These are phyloP conservation scores for Crocallis elinguaria DNA, from an alignment of 2,888 invertebrate species.

Conservation along the genomic window DNA sequence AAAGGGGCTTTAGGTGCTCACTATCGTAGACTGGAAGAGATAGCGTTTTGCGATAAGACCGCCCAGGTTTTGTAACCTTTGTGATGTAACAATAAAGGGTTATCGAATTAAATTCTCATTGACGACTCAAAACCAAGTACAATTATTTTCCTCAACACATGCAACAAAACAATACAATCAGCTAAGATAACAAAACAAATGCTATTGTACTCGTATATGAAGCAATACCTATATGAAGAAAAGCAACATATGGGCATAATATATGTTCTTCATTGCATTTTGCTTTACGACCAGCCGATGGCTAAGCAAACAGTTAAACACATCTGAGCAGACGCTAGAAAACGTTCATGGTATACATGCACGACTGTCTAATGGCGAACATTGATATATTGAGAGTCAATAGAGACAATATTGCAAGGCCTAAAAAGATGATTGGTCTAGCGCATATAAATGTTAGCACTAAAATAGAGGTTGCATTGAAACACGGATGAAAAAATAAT, in stretches of 20 bases:
- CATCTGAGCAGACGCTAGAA: background rate
- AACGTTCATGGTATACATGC: constrained; percentile 5
- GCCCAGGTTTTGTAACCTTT: too few species aligned
- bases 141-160: too few species aligned
- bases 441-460: too few species aligned
- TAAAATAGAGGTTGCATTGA: too few species aligned
- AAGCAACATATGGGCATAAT: background rate
- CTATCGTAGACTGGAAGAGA: too few species aligned
- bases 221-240: background rate
- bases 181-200: background rate
- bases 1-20: too few species aligned
- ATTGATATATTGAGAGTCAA: constrained; percentile 1
- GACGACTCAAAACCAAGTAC: too few species aligned
- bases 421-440: background rate
- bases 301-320: constrained; percentile 13
- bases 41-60: too few species aligned
- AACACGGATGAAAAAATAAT: too few species aligned
- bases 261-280: background rate
- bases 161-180: too few species aligned
- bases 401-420: background rate
- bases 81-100: too few species aligned
- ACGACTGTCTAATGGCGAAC: constrained; percentile 3
- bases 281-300: constrained; percentile 18
- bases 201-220: background rate
- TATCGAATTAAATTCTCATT: too few species aligned